Base-by-base conservation (phyloP, 2,113 vertebrate genomes). In the Nerophis lumbriciformis region DNA sequence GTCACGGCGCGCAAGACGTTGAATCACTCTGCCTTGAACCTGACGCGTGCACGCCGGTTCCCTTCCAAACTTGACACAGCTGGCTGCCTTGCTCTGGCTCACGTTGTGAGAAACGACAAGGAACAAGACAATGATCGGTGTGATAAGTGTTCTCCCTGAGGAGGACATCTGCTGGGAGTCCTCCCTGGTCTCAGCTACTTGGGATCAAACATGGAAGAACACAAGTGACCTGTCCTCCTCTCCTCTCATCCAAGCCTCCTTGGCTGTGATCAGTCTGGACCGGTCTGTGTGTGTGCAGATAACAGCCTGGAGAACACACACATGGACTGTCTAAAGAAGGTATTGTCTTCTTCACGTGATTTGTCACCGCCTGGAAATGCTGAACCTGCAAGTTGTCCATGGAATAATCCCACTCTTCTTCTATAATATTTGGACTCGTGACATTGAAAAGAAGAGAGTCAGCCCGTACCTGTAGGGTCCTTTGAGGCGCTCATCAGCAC, bases 271-370 rank as follows among this genome's bases (percentile, higher is more conserved):
- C 48, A 52, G 69, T 69, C 48, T 69, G 48, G 63, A 56, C 53
- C 56, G 39, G 55, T 39, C 70, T 85, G 75, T 72, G 57, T 39
- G 57, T 44, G 61, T 85, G 38, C 54, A 78, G 72, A 83, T 80
- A 74, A 83, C 48, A 71, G 66, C 48, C 45, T 52, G 59, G 54
- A 73, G 66, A 76, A 72, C 57, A 71, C 69, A 79, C 70, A 79
- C 54, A 59, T 58, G 76, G 54, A 63, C 68, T 80, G 49, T 61
- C 28, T 28, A 28, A 28, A 71, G 69, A 73, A 75, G 78, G 77
- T 73, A 85, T 85, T 85, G 76, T 83, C 61, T 56, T 64, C 59
- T 63, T 61, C 3, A 10, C 60, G 48, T 66, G 76, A 68, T 83
- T 81, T 79, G 62, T 81, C 71, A 42, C 59, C 15, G 47, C 14